Percentiles rank a stretch among this genome's conserved stretches.
These are phyloP conservation scores for Odontocerum albicorne DNA, from an alignment of 2,888 invertebrate species.

Conservation along the genomic window DNA sequence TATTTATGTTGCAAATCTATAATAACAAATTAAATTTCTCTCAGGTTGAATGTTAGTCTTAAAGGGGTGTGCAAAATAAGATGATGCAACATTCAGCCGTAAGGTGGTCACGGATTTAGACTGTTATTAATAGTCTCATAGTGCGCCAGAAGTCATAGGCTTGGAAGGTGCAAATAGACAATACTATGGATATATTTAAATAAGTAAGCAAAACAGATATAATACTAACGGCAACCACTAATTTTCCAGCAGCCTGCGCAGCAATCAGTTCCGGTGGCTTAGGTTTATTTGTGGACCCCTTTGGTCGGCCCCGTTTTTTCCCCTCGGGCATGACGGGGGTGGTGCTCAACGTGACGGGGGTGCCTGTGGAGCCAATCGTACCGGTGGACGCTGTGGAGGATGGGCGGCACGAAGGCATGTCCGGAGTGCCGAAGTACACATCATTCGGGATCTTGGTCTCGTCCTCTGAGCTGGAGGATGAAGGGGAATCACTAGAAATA, in stretches of 20 bases:
- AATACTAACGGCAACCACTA: too few species aligned
- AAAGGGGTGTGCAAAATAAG: too few species aligned
- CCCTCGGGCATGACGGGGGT: constrained; percentile 41
- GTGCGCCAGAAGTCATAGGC: too few species aligned
- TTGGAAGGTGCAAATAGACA: too few species aligned
- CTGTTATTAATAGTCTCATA: too few species aligned
- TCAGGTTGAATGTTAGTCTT: too few species aligned
- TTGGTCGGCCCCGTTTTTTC: constrained; percentile 56
- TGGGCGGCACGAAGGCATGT: constrained; percentile 30
- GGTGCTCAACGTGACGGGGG: constrained; percentile 3
- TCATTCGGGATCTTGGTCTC: constrained; percentile 37
- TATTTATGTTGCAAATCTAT: too few species aligned
- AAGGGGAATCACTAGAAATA: constrained; percentile 29
- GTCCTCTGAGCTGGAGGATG: constrained; percentile 33
- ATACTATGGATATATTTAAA: too few species aligned
- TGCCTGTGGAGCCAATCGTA: constrained; percentile 4
- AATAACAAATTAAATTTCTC: too few species aligned
- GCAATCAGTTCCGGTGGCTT: constrained; percentile 42
- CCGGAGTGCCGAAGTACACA: constrained; percentile 37
- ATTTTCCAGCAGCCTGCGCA: constrained; percentile 35
- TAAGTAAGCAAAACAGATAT: too few species aligned
- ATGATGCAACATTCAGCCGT: too few species aligned
- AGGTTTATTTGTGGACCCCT: constrained; percentile 57
- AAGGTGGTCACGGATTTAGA: too few species aligned
- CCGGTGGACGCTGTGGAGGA: neutral